Evolutionary conservation across 1,140 invertebrate species (phyloP), one percentile per base, ranked within the genome.

Genomic region (Papilio polyxenes): DNA sequence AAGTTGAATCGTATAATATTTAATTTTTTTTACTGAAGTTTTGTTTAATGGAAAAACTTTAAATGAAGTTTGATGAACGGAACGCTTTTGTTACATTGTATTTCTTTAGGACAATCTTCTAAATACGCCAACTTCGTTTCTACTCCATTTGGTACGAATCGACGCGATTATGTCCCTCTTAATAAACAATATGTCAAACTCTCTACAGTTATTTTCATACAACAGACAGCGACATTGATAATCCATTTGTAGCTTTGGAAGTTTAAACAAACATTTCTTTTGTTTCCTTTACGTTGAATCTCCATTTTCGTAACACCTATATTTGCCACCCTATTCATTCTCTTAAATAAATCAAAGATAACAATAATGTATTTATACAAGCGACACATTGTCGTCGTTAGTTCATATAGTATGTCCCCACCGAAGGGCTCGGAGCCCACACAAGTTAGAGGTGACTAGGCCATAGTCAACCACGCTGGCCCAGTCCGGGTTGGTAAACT

Each of bases 21-120:
- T 83, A 83, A 88, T 89, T n/a, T n/a, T 91, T 92, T 89, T 89
- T 89, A 88, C 87, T 86, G 84, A 89, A 89, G 86, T 87, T 87
- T 90, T 90, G 86, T 92, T 90, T 91, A 92, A 93, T 93, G 88
- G 90, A 90, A 92, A 92, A 93, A 93, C 87, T 93, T 93, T 92
- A 92, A 93, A 92, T 92, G 87, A 88, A 88, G 92, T 93, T 90
- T 90, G 89, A 93, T 91, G 86, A 89, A 91, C 89, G 89, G 87
- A 92, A 89, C 87, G 87, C 84, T 89, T 82, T 87, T 87, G 86
- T 88, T 89, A 91, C 84, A 37, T 48, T 49, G 62, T 89, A 91
- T 90, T 89, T 90, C 85, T 86, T 88, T 84, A 88, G 87, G 87
- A 87, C 86, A 90, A 90, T 91, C 88, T 90, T 89, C 85, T 88